Evolutionary conservation across 2,797 vertebrate genomes (phyloP).

Genomic region (Hemibagrus guttatus): DNA sequence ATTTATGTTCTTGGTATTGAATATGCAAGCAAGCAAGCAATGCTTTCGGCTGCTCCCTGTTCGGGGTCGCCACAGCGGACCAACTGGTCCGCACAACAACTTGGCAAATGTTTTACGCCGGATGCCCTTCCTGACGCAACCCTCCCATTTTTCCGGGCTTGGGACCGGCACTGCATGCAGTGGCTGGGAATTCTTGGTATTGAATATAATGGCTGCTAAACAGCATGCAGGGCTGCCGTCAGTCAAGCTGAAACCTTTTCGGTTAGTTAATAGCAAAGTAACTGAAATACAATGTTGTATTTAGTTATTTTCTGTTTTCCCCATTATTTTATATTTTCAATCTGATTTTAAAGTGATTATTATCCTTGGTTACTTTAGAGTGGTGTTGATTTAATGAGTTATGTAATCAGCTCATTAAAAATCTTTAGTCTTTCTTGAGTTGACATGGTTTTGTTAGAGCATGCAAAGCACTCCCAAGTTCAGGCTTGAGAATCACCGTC

Average conservation of each 20-base stretch:
- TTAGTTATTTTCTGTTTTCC: neutral
- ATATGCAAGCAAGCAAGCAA: no score
- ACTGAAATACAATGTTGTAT: neutral
- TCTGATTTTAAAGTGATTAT: neutral
- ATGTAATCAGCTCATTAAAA: neutral
- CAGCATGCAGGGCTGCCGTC: neutral
- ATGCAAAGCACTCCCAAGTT: neutral
- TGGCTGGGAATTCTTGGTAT: no score
- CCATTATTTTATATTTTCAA: neutral
- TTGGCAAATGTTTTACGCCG: no score
- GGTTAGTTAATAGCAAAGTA: neutral
- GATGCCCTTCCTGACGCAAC: no score
- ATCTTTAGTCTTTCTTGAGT: neutral
- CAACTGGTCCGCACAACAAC: no score
- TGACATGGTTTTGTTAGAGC: neutral
- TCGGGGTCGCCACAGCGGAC: no score
- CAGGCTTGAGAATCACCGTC: neutral
- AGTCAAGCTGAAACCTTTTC: neutral
- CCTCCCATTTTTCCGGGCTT: no score
- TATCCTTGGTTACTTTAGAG: neutral
- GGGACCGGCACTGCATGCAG: no score
- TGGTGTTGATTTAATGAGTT: neutral
- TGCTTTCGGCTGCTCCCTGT: no score
- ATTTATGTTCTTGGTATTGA: neutral
- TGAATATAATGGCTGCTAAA: neutral